A percentile compares a stretch with the other conserved stretches of the same genome.
Conservation (phyloP, 1,140 invertebrate species). For the Apis mellifera region DNA sequence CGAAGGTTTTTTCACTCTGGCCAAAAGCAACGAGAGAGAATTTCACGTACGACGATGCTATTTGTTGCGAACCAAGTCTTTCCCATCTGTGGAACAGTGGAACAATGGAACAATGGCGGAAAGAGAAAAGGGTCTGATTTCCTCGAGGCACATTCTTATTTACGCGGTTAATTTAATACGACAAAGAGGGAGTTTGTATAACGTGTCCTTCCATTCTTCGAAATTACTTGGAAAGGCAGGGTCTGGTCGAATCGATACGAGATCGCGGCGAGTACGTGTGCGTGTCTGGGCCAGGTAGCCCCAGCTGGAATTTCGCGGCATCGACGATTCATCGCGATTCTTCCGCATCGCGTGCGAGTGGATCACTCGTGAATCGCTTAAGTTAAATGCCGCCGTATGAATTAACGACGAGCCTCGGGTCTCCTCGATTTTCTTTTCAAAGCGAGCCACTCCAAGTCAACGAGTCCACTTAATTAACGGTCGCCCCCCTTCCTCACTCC, state of each 20-base stretch:
- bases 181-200: not conserved
- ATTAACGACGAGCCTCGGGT: constrained; percentile 16
- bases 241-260: not conserved
- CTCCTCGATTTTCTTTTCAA: constrained; percentile 29
- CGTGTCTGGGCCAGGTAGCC: no score
- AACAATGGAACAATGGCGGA: no score
- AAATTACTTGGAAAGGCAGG: not conserved
- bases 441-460: constrained; percentile 16
- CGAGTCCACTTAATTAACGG: constrained; percentile 61
- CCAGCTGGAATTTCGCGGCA: not conserved
- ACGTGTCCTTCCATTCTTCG: not conserved
- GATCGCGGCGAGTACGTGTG: no score
- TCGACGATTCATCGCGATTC: constrained; percentile 2
- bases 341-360: constrained; percentile 40
- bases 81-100: not conserved
- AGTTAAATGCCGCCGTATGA: constrained; percentile 10
- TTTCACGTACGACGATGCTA: no score
- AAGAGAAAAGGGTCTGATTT: not conserved
- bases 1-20: no score
- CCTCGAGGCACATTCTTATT: not conserved
- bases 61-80: not conserved
- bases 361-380: constrained; percentile 19
- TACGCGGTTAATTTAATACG: not conserved
- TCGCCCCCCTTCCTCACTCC: not conserved
- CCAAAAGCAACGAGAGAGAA: no score